phyloP scores from a whole-genome alignment of 2,113 vertebrate species.

The Trogon surrucura region DNA sequence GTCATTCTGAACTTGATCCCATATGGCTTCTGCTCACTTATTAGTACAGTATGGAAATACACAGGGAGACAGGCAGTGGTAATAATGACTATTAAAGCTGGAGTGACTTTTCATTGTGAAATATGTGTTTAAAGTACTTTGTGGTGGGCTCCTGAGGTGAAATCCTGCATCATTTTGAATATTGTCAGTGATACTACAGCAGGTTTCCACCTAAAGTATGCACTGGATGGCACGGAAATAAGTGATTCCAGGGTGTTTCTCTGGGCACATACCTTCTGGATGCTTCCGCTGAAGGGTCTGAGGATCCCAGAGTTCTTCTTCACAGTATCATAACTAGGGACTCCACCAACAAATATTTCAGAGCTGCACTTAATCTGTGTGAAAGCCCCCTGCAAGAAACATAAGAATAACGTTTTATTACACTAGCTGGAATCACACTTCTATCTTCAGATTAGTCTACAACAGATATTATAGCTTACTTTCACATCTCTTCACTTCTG shows the following conservation, averaged over 20 bases:
- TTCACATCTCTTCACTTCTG: background rate
- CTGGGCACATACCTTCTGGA: conserved; percentile 86
- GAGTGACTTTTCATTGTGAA: background rate
- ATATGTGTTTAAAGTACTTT: background rate
- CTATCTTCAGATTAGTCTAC: background rate
- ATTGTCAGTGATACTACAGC: accelerated
- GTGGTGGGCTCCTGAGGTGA: background rate
- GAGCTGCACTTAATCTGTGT: conserved; percentile 97
- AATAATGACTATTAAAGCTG: background rate
- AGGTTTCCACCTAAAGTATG: background rate
- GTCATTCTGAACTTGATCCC: background rate
- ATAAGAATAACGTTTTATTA: background rate
- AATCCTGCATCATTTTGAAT: background rate
- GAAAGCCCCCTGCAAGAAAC: conserved; percentile 87
- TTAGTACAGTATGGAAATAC: background rate
- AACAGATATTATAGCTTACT: background rate
- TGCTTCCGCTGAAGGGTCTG: conserved; percentile 88
- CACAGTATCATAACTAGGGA: conserved; percentile 86
- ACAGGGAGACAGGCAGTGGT: background rate
- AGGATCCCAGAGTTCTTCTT: conserved; percentile 86
- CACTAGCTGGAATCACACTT: background rate
- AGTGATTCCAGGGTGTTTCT: background rate
- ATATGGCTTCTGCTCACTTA: background rate
- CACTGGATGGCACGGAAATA: background rate
- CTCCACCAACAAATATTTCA: conserved; percentile 90